Conservation (phyloP, 2,113 vertebrate species). For the Ictalurus punctatus region DNA sequence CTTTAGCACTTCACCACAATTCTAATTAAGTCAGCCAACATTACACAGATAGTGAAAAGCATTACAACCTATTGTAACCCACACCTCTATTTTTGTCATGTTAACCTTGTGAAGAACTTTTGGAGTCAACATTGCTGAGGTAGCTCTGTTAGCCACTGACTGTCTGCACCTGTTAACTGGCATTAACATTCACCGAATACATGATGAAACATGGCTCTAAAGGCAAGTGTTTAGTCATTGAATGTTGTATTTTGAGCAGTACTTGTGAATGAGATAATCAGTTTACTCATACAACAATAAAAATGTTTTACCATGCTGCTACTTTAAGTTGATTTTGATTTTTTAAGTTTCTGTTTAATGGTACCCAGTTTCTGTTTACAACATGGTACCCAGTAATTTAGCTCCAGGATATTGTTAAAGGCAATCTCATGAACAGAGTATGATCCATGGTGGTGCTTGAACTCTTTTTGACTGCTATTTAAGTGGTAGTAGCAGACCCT, state of each 20-base stretch:
- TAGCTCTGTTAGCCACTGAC: too few relatives aligned
- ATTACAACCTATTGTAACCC: too few relatives aligned
- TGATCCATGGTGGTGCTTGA: conserved; percentile 1
- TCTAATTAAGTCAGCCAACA: too few relatives aligned
- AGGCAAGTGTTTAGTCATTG: not conserved
- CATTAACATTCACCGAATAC: too few relatives aligned
- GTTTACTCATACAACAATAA: not conserved
- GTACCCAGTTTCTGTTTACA: not conserved
- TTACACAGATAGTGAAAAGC: too few relatives aligned
- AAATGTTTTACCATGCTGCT: not conserved
- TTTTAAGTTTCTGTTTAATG: conserved; percentile 17
- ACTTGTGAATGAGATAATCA: not conserved
- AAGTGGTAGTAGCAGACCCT: conserved; percentile 20
- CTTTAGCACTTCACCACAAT: too few relatives aligned
- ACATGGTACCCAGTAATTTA: conserved; percentile 18
- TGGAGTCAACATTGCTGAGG: too few relatives aligned
- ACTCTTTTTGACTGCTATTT: not conserved
- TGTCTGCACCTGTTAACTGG: too few relatives aligned
- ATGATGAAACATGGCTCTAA: too few relatives aligned
- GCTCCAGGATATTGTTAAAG: conserved; percentile 20
- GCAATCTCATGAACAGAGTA: not conserved
- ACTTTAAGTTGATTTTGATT: not conserved
- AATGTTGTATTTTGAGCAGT: not conserved
- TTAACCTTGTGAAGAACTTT: too few relatives aligned
- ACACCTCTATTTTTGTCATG: too few relatives aligned